Evolutionary conservation across 2,113 vertebrate species (phyloP).

Genomic region (Steatornis caripensis): DNA sequence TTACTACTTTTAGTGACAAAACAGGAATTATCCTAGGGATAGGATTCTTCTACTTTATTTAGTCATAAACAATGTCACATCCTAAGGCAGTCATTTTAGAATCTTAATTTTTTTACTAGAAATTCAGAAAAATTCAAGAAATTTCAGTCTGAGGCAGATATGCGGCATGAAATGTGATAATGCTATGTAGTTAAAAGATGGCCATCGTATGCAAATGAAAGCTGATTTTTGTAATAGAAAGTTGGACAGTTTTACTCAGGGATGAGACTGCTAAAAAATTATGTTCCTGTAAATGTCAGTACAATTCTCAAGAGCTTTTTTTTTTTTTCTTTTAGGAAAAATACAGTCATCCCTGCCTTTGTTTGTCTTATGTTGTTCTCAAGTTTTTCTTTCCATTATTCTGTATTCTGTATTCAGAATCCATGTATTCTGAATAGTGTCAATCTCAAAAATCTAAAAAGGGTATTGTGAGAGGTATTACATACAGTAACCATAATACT

Average conservation of each 20-base stretch:
- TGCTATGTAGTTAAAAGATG: neutral
- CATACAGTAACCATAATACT: neutral
- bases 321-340: neutral
- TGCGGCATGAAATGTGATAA: neutral
- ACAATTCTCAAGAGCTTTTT: neutral
- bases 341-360: neutral
- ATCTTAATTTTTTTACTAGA: neutral
- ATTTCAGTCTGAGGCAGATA: neutral
- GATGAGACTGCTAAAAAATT: neutral
- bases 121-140: neutral
- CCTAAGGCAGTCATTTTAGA: neutral
- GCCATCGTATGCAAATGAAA: neutral
- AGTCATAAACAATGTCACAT: neutral
- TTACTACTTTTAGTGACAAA: neutral
- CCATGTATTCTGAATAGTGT: no score
- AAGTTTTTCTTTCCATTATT: neutral
- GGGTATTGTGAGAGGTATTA: neutral
- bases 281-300: neutral
- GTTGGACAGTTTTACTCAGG: neutral
- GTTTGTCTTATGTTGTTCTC: neutral
- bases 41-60: neutral
- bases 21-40: neutral
- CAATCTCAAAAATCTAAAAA: neutral
- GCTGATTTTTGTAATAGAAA: neutral
- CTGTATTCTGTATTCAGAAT: no score